Evolutionary conservation across 2,113 vertebrate genomes (phyloP).

Genomic region (Odontophorus gujanensis): DNA sequence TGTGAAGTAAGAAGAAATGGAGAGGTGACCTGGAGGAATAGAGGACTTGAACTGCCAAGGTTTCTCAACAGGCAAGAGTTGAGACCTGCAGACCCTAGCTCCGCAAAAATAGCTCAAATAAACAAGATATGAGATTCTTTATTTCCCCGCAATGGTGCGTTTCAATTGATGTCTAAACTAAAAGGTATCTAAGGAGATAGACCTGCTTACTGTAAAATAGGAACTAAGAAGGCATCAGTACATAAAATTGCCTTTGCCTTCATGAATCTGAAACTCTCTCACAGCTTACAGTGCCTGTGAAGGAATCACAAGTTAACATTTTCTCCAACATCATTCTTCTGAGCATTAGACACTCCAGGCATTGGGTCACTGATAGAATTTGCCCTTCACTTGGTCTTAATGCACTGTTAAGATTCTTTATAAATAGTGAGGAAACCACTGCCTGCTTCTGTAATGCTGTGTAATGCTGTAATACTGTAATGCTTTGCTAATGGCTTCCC

Average conservation of each 20-base stretch:
- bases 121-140: not conserved
- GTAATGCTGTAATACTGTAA: not conserved
- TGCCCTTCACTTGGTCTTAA: not conserved
- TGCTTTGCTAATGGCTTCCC: not conserved
- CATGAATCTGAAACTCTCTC: not conserved
- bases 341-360: not conserved
- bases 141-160: not conserved
- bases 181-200: not conserved
- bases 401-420: fast-evolving
- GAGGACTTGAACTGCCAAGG: not conserved
- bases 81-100: fast-evolving
- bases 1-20: conserved; percentile 28
- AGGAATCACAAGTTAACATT: not conserved
- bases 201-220: not conserved
- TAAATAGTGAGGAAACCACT: not conserved
- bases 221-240: not conserved
- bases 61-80: not conserved
- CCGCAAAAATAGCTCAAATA: not conserved
- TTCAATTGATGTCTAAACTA: not conserved
- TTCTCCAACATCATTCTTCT: not conserved
- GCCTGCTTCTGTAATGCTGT: not conserved
- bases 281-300: not conserved
- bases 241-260: not conserved
- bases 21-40: not conserved
- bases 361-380: not conserved